Conservation (phyloP, 2,888 invertebrate species). For the Nephrotoma appendiculata region DNA sequence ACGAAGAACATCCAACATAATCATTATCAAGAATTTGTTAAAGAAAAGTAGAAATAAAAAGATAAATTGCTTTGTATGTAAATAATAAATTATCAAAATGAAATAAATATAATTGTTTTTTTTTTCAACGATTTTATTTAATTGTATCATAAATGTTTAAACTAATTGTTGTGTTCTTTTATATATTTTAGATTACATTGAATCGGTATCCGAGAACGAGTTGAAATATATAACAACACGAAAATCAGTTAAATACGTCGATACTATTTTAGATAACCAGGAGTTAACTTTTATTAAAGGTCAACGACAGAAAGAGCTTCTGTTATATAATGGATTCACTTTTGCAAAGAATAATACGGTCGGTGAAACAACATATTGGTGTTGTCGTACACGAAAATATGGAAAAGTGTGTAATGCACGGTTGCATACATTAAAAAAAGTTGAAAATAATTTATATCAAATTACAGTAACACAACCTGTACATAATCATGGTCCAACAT, state of each 20-base stretch:
- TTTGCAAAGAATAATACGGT: conserved; percentile 27
- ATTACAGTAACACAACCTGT: conserved; percentile 24
- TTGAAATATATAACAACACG: background rate
- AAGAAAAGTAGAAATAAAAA: background rate
- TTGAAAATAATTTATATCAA: conserved; percentile 22
- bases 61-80: background rate
- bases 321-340: conserved; percentile 25
- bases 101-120: background rate
- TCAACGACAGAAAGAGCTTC: conserved; percentile 25
- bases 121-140: background rate
- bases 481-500: conserved; percentile 27
- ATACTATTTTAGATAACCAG: background rate
- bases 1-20: conserved; percentile 22
- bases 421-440: conserved; percentile 23
- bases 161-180: background rate
- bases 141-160: background rate
- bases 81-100: background rate
- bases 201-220: background rate
- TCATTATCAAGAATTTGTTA: conserved; percentile 15
- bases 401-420: conserved; percentile 18
- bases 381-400: conserved; percentile 25
- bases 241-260: background rate
- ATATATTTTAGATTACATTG: background rate
- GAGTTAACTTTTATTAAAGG: conserved; percentile 24
- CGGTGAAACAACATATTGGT: conserved; percentile 28